A percentile compares a stretch with the other conserved stretches of the same genome.
These are phyloP conservation scores for Mustelus asterias DNA, from an alignment of 2,113 vertebrate species.

Conservation along the genomic window DNA sequence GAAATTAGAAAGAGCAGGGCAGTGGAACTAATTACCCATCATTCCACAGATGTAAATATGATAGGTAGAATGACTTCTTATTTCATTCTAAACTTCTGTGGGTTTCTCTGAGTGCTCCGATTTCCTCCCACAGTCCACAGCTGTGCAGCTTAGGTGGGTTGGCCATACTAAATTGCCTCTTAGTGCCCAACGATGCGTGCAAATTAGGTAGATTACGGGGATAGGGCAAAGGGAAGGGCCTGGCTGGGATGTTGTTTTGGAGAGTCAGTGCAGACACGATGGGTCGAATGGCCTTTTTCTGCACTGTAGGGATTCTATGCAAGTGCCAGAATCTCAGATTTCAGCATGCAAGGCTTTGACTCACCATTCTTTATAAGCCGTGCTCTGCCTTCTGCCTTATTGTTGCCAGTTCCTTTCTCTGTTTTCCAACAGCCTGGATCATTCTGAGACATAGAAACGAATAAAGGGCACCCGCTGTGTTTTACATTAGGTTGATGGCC, in stretches of 20 bases:
- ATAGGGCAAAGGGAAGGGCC: too few relatives aligned
- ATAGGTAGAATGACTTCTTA: background rate
- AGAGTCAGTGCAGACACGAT: too few relatives aligned
- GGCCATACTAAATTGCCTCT: too few relatives aligned
- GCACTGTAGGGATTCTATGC: background rate
- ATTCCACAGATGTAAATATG: background rate
- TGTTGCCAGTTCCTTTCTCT: conserved; percentile 42
- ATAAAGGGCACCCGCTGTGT: conserved; percentile 45
- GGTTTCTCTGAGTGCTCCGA: too few relatives aligned
- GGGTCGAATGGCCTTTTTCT: too few relatives aligned
- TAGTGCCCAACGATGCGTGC: too few relatives aligned
- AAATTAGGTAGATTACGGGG: too few relatives aligned
- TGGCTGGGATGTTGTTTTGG: too few relatives aligned
- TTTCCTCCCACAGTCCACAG: too few relatives aligned
- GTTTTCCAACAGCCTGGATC: conserved; percentile 44
- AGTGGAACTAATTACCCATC: background rate
- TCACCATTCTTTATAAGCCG: conserved; percentile 62
- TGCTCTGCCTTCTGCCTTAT: conserved; percentile 41
- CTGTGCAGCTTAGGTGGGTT: too few relatives aligned
- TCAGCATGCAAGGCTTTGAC: conserved; percentile 25
- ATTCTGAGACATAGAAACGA: conserved; percentile 45
- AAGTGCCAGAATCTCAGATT: background rate
- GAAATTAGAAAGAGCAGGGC: background rate
- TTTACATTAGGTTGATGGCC: conserved; percentile 51
- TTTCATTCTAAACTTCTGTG: background rate